Percentiles rank a stretch among this genome's conserved stretches.
These are phyloP conservation scores for Plebejus melissa DNA, from an alignment of 2,888 invertebrate species.

Conservation along the genomic window DNA sequence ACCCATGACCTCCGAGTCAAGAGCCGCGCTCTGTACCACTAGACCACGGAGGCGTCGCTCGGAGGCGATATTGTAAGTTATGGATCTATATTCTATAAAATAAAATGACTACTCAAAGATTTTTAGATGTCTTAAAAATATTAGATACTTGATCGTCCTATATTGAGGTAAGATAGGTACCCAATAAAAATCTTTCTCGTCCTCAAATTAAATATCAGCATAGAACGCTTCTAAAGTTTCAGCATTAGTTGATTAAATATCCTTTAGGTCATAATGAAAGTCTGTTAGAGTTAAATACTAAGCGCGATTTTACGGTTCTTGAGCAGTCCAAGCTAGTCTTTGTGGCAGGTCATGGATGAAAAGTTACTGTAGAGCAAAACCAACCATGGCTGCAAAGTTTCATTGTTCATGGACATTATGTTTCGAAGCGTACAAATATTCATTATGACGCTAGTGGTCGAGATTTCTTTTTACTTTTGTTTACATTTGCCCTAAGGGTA, in stretches of 20 bases:
- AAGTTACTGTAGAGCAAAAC: constrained; percentile 8
- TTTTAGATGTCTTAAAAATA: too few relatives aligned
- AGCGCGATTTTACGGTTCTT: constrained; percentile 14
- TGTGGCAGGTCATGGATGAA: constrained; percentile 16
- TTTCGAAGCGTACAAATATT: background rate
- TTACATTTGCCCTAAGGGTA: too few relatives aligned
- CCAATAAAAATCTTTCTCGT: background rate
- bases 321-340: constrained; percentile 13
- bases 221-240: background rate
- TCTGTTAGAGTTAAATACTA: constrained; percentile 41
- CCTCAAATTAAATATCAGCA: background rate
- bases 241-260: constrained; percentile 33
- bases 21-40: too few relatives aligned
- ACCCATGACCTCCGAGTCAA: too few relatives aligned
- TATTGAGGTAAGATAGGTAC: background rate
- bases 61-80: too few relatives aligned
- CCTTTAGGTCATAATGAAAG: constrained; percentile 44
- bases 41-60: too few relatives aligned
- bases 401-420: background rate
- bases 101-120: too few relatives aligned
- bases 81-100: too few relatives aligned
- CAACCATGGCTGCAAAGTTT: constrained; percentile 2
- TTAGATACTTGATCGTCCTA: background rate
- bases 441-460: background rate
- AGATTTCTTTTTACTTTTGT: too few relatives aligned